Evolutionary conservation across 2,797 vertebrate genomes (phyloP).

Genomic region (Eutrigla gurnardus): DNA sequence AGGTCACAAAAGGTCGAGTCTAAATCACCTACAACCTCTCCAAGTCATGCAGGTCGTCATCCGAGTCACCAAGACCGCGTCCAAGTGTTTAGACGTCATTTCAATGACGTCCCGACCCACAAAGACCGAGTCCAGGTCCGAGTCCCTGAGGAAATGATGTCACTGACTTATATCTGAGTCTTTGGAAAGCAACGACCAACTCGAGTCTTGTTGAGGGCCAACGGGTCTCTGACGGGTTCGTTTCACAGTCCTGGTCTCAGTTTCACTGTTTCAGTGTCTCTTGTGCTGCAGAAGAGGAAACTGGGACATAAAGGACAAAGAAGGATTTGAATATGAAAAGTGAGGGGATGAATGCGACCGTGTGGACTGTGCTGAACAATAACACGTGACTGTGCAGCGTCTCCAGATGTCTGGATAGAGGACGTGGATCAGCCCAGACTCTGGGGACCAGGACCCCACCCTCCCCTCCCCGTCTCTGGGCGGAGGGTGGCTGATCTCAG

Average conservation of each 20-base stretch:
- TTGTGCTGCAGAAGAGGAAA: not conserved
- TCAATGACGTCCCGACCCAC: too few relatives aligned
- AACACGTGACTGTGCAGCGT: not conserved
- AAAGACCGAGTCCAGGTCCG: not conserved
- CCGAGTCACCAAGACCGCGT: not conserved
- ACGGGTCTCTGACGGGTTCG: not conserved
- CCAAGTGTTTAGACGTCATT: too few relatives aligned
- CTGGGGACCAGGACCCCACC: conserved; percentile 57
- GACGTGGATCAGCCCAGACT: conserved; percentile 57
- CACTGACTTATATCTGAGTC: not conserved
- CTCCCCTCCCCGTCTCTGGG: conserved; percentile 40
- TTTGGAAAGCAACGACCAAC: too few relatives aligned
- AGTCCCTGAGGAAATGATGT: not conserved
- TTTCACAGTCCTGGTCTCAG: not conserved
- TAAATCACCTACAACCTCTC: not conserved
- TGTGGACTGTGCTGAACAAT: not conserved
- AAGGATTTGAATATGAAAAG: not conserved
- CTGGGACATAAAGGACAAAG: not conserved
- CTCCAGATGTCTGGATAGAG: conserved; percentile 60
- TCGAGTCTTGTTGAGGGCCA: too few relatives aligned
- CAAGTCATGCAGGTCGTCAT: not conserved
- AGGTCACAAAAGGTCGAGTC: not conserved
- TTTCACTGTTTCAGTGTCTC: not conserved
- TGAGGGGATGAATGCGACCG: not conserved
- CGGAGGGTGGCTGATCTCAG: conserved; percentile 57